Evolutionary conservation across 2,113 vertebrate species (phyloP).

Genomic region (Echinops telfairi): DNA sequence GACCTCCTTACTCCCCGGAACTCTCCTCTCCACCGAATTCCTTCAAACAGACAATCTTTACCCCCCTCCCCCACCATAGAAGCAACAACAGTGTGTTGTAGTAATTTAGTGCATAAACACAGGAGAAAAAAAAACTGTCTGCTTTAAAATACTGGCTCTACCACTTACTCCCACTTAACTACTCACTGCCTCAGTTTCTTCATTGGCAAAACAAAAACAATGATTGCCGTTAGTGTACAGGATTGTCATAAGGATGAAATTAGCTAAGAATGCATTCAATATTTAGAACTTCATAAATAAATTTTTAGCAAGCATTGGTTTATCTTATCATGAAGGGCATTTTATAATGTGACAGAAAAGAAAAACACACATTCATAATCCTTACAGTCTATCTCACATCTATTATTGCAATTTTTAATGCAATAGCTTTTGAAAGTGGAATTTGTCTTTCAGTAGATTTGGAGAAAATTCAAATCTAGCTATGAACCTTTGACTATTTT

Average conservation of each 20-base stretch:
- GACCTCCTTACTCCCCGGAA: background rate
- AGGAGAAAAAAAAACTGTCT: conserved; percentile 3
- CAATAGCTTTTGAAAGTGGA: conserved; percentile 38
- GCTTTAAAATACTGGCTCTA: background rate
- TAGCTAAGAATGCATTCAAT: background rate
- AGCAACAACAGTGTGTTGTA: background rate
- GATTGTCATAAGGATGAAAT: background rate
- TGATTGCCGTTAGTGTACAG: background rate
- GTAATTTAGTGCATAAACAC: background rate
- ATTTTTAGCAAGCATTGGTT: conserved; percentile 1
- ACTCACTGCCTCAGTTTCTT: background rate
- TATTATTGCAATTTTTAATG: background rate
- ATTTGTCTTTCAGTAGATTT: conserved; percentile 2
- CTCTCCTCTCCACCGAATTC: background rate
- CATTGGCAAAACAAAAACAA: background rate
- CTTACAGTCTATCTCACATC: background rate
- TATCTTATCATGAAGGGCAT: conserved; percentile 20
- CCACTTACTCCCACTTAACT: background rate
- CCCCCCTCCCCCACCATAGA: background rate
- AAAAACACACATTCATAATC: background rate
- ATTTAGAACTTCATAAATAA: conserved; percentile 10
- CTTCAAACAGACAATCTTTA: background rate
- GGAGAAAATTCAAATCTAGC: background rate
- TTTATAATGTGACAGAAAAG: background rate
- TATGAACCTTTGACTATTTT: background rate